These are phyloP conservation scores for Dolichallabes microphthalmus DNA, from an alignment of 2,113 vertebrate genomes.

Conservation along the genomic window DNA sequence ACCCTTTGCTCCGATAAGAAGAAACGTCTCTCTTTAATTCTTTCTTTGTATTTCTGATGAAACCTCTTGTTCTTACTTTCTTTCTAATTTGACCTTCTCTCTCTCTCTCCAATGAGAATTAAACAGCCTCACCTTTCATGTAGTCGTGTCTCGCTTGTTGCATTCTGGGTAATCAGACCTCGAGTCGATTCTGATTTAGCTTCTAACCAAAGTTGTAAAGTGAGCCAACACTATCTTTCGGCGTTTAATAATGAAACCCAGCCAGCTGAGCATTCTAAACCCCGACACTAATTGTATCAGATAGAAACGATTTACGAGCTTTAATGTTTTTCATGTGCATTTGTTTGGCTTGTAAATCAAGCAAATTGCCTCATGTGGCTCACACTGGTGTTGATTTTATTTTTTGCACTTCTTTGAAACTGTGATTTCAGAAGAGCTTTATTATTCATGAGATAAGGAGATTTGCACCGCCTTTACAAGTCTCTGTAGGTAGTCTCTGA, in stretches of 20 bases:
- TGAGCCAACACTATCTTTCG: not conserved
- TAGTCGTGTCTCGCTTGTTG: not conserved
- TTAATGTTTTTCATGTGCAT: not conserved
- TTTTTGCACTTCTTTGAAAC: not conserved
- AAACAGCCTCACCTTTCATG: constrained; percentile 23
- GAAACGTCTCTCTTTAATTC: not conserved
- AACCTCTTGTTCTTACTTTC: not conserved
- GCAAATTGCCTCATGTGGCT: not conserved
- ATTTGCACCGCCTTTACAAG: not conserved
- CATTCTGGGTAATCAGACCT: constrained; percentile 35
- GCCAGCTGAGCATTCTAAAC: not conserved
- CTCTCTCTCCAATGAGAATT: not conserved
- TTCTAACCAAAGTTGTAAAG: not conserved
- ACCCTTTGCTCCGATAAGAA: not conserved
- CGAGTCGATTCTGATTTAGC: constrained; percentile 28
- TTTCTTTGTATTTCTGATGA: not conserved
- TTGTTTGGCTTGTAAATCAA: not conserved
- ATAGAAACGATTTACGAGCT: not conserved
- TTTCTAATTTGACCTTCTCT: not conserved
- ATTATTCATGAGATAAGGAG: not conserved
- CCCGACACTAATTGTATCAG: not conserved
- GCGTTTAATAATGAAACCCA: constrained; percentile 8
- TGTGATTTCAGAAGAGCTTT: not conserved
- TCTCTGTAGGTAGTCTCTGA: not conserved
- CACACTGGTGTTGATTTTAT: not conserved